Base-by-base conservation (phyloP, 37 sponge, comb jelly and placozoan species). In the Diacarnus erythraeanus region DNA sequence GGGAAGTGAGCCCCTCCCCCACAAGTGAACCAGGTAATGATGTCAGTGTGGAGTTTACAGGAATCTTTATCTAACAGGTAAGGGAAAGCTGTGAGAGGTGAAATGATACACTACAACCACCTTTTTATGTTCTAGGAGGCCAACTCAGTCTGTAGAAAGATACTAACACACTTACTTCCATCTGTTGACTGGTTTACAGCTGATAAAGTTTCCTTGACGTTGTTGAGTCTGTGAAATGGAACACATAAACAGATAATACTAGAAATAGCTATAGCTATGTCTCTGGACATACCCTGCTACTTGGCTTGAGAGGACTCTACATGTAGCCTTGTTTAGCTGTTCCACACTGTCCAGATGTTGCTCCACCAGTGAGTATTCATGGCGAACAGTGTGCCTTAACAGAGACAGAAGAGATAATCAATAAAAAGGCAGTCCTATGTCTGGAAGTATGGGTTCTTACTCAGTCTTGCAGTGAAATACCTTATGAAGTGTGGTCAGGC, bases 201-300 rank as follows among this genome's bases (percentile, higher is more conserved):
- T 18, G 64, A 35, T 5, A 77, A 12, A 18, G 44, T 64, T 0
- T 77, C 77, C 42, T 31, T 61, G n/a, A 77, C n/a, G 65, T 64
- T 77, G 6, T 36, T 63, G 22, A 77, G 44, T 1, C 77, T 77
- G 30, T 22, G 41, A 3, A 39, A 30, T 41, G 2, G n/a, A 12
- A 40, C 1, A 39, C 38, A 71, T 31, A 65, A 15, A 71, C 5
- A 18, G 3, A 33, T 8, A 34, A 37, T 27, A 36, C 4, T 27
- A 68, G 20, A 27, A 29, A 33, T 68, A 12, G 12, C 21, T 40
- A 71, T 9, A 71, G 43, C 20, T 9, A 2, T 34, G 18, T n/a
- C 68, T 42, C 57, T 3, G 25, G 27, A 76, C 82, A 29, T 72
- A 82, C 82, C 82, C 82, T 20, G 82, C 29, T 25, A 82, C 59